Evolutionary conservation across 2,113 vertebrate genomes (phyloP).

Genomic region (Ciconia maguari): DNA sequence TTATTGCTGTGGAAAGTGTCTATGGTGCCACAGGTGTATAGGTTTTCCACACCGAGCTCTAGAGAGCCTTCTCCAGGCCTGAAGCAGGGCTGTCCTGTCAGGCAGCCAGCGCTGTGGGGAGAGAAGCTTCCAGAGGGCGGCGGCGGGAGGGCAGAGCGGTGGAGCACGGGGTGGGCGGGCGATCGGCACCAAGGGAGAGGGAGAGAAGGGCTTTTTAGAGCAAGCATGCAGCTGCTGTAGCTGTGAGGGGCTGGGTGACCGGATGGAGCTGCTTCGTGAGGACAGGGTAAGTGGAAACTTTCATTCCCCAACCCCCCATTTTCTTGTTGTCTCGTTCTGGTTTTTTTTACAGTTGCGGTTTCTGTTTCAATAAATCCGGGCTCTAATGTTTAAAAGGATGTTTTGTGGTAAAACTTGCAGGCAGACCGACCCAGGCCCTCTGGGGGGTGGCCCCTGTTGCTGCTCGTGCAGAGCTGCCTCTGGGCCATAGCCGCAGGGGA

Average conservation of each 20-base stretch:
- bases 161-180: too few species aligned
- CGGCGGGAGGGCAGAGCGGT: too few species aligned
- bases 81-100: background rate
- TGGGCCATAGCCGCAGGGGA: background rate
- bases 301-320: background rate
- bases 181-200: background rate
- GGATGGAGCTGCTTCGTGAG: background rate
- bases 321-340: background rate
- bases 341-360: background rate
- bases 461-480: background rate
- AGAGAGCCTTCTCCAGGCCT: too few species aligned
- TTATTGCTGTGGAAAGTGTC: background rate
- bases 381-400: background rate
- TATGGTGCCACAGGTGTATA: background rate
- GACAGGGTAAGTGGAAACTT: background rate
- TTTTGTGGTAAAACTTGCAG: background rate
- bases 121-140: background rate
- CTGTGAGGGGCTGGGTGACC: accelerated
- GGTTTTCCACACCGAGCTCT: background rate
- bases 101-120: background rate
- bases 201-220: background rate
- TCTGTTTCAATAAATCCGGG: background rate
- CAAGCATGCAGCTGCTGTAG: too few species aligned
- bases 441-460: accelerated
- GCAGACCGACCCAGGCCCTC: too few species aligned